Evolutionary conservation across 2,888 invertebrate genomes (phyloP).

Genomic region (Vannuccia rotundouncinata): DNA sequence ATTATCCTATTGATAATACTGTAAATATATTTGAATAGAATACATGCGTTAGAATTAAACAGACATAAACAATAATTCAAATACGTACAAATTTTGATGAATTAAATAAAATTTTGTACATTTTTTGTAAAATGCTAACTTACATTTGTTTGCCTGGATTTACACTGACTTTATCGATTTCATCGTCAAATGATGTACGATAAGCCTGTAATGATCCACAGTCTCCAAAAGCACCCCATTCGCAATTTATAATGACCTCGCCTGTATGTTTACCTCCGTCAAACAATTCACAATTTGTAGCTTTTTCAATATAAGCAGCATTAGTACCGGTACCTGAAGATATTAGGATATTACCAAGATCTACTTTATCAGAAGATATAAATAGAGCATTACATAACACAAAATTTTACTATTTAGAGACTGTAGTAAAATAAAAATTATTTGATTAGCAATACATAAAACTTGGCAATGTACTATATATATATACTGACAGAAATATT

Average conservation of each 20-base stretch:
- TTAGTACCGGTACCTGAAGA: slow-evolving; percentile 82
- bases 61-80: no score
- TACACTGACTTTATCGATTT: slow-evolving; percentile 74
- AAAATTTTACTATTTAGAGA: slow-evolving; percentile 29
- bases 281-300: slow-evolving; percentile 46
- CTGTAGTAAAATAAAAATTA: no score
- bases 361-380: no score
- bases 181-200: slow-evolving; percentile 67
- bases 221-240: slow-evolving; percentile 96
- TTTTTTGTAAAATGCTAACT: no score
- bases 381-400: no score
- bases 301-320: slow-evolving; percentile 62
- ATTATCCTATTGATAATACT: no score
- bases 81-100: no score
- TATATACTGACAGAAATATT: background rate
- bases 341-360: no score
- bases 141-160: slow-evolving; percentile 68
- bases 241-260: slow-evolving; percentile 80
- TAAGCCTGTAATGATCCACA: slow-evolving; percentile 77
- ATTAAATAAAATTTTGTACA: no score
- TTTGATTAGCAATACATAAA: no score
- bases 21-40: no score
- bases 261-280: slow-evolving; percentile 53
- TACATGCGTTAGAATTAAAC: no score
- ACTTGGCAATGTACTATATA: background rate